Conservation (phyloP, 2,113 vertebrate genomes). For the Pseudois nayaur region DNA sequence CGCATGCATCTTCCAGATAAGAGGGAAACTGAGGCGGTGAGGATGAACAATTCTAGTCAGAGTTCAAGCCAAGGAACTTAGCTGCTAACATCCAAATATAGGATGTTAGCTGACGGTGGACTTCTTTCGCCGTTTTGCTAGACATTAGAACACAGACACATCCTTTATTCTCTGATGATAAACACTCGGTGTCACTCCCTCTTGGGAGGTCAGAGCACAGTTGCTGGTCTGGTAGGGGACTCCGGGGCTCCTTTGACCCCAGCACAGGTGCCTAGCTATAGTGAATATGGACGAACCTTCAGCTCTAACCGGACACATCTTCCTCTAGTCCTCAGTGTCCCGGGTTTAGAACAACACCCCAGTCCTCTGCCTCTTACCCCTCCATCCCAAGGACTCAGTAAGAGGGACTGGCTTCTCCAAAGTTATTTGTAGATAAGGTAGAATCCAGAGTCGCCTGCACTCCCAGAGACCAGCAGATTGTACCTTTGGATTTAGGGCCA, state of each 20-base stretch:
- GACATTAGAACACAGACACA: neutral
- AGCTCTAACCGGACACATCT: neutral
- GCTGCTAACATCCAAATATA: neutral
- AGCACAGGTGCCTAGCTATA: neutral
- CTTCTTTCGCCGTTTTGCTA: neutral
- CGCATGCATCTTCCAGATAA: neutral
- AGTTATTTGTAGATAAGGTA: neutral
- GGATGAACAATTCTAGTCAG: too few relatives aligned
- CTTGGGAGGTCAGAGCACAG: neutral
- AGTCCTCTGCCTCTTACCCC: neutral
- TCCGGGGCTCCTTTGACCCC: neutral
- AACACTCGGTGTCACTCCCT: neutral
- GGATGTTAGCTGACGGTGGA: neutral
- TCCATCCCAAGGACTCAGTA: neutral
- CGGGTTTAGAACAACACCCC: neutral
- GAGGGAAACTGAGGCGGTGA: too few relatives aligned
- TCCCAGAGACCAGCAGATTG: neutral
- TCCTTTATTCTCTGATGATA: slow-evolving; percentile 17
- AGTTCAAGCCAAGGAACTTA: too few relatives aligned
- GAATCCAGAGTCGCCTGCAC: neutral
- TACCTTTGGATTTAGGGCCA: neutral
- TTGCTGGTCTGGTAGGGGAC: neutral
- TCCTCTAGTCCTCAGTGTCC: neutral
- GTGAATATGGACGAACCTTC: neutral
- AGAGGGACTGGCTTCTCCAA: neutral